These are phyloP conservation scores for Plumapathes pennacea DNA, from an alignment of 92 coral and sea anemone species.

Conservation along the genomic window DNA sequence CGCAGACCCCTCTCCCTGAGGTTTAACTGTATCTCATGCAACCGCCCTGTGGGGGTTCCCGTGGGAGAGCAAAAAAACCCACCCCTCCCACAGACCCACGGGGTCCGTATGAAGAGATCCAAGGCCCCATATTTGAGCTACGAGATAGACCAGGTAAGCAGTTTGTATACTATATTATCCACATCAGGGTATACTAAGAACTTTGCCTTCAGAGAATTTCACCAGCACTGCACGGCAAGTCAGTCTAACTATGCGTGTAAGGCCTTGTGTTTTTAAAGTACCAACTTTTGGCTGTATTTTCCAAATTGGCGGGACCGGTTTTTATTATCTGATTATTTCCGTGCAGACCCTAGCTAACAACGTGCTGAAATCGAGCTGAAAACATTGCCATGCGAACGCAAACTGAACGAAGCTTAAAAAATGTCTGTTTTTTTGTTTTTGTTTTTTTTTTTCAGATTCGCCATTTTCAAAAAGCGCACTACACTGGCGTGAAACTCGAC, in stretches of 20 bases:
- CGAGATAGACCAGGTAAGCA: slow-evolving; percentile 88
- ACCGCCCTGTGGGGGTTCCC: slow-evolving; percentile 83
- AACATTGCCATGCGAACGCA: too few species aligned
- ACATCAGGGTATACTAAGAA: background rate
- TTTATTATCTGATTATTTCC: too few species aligned
- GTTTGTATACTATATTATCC: background rate
- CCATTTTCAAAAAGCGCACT: slow-evolving; percentile 62
- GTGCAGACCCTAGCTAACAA: too few species aligned
- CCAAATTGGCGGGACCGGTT: too few species aligned
- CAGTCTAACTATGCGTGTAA: too few species aligned
- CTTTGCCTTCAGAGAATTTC: too few species aligned
- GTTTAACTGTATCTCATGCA: slow-evolving; percentile 93
- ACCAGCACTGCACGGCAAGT: too few species aligned
- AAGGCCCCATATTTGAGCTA: slow-evolving; percentile 83
- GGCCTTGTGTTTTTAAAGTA: background rate
- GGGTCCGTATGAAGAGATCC: slow-evolving; percentile 69
- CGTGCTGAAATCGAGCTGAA: too few species aligned
- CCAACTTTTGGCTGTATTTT: background rate
- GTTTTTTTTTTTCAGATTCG: slow-evolving; percentile 51
- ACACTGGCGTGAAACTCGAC: slow-evolving; percentile 44
- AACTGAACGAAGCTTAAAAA: too few species aligned
- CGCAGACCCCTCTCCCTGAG: slow-evolving; percentile 75
- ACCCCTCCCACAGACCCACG: slow-evolving; percentile 68
- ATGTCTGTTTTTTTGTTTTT: too few species aligned
- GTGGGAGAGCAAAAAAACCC: slow-evolving; percentile 49